These are phyloP conservation scores for Okamejei kenojei DNA, from an alignment of 2,797 vertebrate species.

Conservation along the genomic window DNA sequence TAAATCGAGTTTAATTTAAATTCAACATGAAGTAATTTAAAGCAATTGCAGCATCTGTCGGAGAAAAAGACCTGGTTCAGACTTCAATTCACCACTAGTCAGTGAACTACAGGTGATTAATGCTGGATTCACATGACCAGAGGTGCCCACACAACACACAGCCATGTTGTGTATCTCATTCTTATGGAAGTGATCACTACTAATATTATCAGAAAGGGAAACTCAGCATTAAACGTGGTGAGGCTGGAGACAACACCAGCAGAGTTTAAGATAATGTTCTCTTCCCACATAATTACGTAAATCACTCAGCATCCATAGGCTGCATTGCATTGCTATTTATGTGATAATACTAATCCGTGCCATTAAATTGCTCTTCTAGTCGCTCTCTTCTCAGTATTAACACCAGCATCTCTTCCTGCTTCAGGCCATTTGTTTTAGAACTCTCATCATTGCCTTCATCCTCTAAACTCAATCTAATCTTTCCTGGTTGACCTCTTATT, in stretches of 20 bases:
- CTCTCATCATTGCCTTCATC: background rate
- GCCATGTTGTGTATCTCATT: background rate
- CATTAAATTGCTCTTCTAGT: background rate
- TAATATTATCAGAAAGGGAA: background rate
- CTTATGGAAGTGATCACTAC: background rate
- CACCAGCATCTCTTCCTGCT: background rate
- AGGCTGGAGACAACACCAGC: background rate
- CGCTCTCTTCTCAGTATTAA: background rate
- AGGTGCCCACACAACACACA: background rate
- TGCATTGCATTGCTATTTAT: background rate
- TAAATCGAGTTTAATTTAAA: background rate
- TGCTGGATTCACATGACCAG: background rate
- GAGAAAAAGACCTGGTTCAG: background rate
- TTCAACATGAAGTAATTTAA: background rate
- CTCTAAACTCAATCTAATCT: background rate
- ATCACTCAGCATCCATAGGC: background rate
- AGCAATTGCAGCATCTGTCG: background rate
- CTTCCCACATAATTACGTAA: background rate
- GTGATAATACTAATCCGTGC: background rate
- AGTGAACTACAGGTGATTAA: background rate
- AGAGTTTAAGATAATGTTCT: background rate
- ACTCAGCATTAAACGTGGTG: background rate
- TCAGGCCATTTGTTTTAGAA: background rate
- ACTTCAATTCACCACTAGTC: too few relatives aligned
- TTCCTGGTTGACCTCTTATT: background rate